Evolutionary conservation across 2,113 vertebrate genomes (phyloP), one percentile per base, ranked within the genome.

Genomic region (Hyaena hyaena): DNA sequence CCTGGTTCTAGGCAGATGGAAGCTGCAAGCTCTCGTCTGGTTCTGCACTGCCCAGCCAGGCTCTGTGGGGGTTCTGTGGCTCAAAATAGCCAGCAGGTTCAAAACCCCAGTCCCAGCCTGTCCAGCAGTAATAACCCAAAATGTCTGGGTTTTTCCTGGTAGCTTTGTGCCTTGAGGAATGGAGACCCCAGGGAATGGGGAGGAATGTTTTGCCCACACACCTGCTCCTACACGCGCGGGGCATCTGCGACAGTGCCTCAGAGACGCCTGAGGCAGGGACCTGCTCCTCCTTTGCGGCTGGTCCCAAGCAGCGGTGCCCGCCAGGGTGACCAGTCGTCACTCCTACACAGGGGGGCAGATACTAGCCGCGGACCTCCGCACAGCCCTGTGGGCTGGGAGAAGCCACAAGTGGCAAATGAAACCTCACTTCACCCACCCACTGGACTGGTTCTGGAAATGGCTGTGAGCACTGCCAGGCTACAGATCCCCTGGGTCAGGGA

Each of bases 161-260:
- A 4, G 12, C 53, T 82, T 3, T 28, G 24, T 2, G 43, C 28
- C 26, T 82, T 24, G 0, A 85, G 55, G 28, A 23, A 79, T 1
- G 26, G 33, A 88, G 69, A 81, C 35, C 16, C 58, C 4, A 10
- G 33, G 43, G 35, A 87, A 87, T 2, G 33, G 77, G 95, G 94
- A 45, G 94, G 95, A 86, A 82, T 71, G 26, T 88, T 95, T 92
- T 73, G 4, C 4, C 35, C 31, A 74, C 90, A 48, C 87, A 94
- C 97, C 83, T 96, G 86, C 97, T 71, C 0, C 58, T 14, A 85
- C 71, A 26, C 1, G 24, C 93, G 23, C 5, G 43, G 89, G 87
- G 81, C 68, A 43, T 88, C 86, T 97, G 95, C n/a, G 87, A 94
- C 69, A 85, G 93, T 63, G 88, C 95, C 97, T 96, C 94, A 97